These are phyloP conservation scores for Leptonema lineaticorne DNA, from an alignment of 1,140 invertebrate species.

Conservation along the genomic window DNA sequence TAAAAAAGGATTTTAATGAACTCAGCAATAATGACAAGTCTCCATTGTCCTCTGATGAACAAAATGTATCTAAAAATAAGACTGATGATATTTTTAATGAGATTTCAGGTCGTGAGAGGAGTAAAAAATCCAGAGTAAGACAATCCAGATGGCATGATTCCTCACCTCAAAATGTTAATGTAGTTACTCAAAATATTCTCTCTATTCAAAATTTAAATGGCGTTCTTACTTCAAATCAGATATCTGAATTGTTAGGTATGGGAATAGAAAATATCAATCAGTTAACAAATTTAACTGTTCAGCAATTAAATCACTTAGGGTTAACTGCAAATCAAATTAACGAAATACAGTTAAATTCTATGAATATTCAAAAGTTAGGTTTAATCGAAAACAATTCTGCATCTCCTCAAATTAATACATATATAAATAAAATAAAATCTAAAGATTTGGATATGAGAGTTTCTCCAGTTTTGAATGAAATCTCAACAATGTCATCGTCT, in stretches of 20 bases:
- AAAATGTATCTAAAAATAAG: conserved; percentile 56
- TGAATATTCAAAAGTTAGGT: conserved; percentile 58
- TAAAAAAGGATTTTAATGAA: conserved; percentile 58
- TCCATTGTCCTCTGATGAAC: conserved; percentile 60
- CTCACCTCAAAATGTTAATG: conserved; percentile 35
- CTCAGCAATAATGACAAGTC: conserved; percentile 48
- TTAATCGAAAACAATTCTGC: conserved; percentile 48
- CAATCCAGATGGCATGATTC: conserved; percentile 63
- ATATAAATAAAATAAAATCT: conserved; percentile 33
- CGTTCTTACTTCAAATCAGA: conserved; percentile 57
- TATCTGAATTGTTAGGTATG: conserved; percentile 58
- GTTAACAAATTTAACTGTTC: conserved; percentile 58
- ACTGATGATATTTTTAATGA: conserved; percentile 42
- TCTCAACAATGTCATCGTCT: conserved; percentile 28
- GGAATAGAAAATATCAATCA: conserved; percentile 62
- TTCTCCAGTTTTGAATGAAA: conserved; percentile 45
- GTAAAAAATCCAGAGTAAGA: conserved; percentile 57
- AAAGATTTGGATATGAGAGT: conserved; percentile 56
- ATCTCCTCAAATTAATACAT: conserved; percentile 20
- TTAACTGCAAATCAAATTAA: conserved; percentile 59
- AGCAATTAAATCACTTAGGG: conserved; percentile 60
- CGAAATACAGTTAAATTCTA: conserved; percentile 61
- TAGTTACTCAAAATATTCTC: conserved; percentile 47
- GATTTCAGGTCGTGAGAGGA: conserved; percentile 46
- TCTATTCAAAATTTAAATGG: conserved; percentile 59